A percentile compares a stretch with the other conserved stretches of the same genome.
phyloP scores from a whole-genome alignment of 2,888 invertebrate species.

The Tetrapedia diversipes region DNA sequence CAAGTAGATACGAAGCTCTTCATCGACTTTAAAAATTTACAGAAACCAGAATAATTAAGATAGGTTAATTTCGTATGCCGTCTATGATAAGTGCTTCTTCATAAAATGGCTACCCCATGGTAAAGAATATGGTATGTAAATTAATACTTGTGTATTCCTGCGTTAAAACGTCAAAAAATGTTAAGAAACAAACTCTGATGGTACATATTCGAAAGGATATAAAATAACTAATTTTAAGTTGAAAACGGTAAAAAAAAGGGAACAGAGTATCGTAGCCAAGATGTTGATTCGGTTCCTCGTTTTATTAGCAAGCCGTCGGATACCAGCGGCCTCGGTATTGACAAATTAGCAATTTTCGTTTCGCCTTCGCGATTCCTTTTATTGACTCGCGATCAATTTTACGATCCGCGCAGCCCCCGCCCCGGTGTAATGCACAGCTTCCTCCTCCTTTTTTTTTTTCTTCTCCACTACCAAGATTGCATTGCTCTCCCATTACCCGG shows the following conservation, averaged over 20 bases:
- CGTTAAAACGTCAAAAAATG: no score
- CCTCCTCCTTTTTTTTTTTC: neutral
- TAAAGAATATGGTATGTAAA: no score
- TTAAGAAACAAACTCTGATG: no score
- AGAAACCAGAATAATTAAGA: no score
- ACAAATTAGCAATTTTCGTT: slow-evolving; percentile 17
- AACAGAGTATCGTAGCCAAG: neutral
- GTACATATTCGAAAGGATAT: neutral
- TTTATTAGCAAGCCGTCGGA: neutral
- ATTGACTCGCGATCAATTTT: slow-evolving; percentile 45
- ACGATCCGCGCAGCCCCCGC: slow-evolving; percentile 18
- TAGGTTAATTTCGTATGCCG: no score
- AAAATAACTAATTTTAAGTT: neutral
- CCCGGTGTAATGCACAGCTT: slow-evolving; percentile 12
- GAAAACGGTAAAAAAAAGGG: neutral
- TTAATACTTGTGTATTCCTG: no score
- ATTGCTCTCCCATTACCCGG: slow-evolving; percentile 48
- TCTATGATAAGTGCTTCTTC: no score
- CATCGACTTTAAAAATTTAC: no score
- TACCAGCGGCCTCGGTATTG: slow-evolving; percentile 1
- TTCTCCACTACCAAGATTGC: slow-evolving; percentile 30
- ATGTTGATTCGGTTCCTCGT: neutral
- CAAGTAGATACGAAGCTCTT: no score
- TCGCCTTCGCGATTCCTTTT: slow-evolving; percentile 18
- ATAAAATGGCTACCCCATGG: no score